Evolutionary conservation across 2,797 vertebrate species (phyloP), one percentile per base, ranked within the genome.

Genomic region (Microchirus variegatus): DNA sequence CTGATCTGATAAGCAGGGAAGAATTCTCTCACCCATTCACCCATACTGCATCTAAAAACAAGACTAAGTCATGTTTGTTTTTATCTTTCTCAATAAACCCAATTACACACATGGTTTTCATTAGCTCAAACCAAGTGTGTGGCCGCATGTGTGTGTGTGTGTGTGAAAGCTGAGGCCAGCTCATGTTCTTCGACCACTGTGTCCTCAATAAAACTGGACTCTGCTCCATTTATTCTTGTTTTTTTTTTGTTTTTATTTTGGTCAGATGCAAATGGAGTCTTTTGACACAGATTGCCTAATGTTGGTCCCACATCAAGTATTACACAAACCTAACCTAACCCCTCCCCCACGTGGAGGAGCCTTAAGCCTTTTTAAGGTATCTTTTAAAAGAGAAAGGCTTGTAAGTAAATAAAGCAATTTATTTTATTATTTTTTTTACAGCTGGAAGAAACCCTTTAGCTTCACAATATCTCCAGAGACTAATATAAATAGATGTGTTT

Each of bases 251-350:
- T 60, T 63, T 76, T 76, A 73, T 78, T 8, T 54, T 71, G 53
- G 11, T 45, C 59, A 46, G 58, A 80, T 47, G 54, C 9, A 43
- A 59, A 47, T 9, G 1, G 40, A 59, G 37, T 58, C 41, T 77
- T 75, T 79, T 72, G 70, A 79, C 61, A 67, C 57, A 47, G 51
- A 78, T 87, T 87, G 52, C 70, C 46, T 59, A 89, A 87, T 3
- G 2, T 17, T 49, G 43, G 49, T 77, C 75, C 57, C 60, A 74
- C 62, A 69, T 67, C n/a, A 64, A 72, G 51, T 48, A 19, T 81
- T 77, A 62, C 75, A 72, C 58, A 77, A 84, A 67, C 52, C 15
- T 35, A 13, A 18, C 13, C 31, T n/a, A 15, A 18, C 3, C 15
- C 16, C 5, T 35, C 4, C 36, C 26, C 37, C 41, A 3, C 9